Evolutionary conservation across 2,113 vertebrate species (phyloP).

Genomic region (Indicator indicator): DNA sequence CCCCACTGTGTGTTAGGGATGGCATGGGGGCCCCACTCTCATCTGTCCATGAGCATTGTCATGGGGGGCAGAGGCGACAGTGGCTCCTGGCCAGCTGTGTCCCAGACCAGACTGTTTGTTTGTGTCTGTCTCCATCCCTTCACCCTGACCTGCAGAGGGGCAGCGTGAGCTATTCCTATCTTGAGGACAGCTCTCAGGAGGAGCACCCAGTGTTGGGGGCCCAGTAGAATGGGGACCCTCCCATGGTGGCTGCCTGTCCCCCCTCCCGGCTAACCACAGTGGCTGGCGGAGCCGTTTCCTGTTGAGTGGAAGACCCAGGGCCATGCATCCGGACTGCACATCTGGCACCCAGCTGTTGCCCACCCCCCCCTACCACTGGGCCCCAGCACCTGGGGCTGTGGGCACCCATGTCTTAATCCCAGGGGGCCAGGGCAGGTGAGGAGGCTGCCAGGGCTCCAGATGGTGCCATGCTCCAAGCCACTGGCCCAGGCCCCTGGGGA

Average conservation of each 20-base stretch:
- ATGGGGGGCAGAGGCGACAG: neutral
- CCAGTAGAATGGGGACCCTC: neutral
- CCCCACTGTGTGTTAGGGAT: accelerated
- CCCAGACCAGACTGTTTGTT: neutral
- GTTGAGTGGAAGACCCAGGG: neutral
- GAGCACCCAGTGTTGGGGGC: neutral
- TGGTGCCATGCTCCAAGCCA: neutral
- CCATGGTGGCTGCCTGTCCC: neutral
- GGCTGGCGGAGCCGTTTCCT: slow-evolving; percentile 11
- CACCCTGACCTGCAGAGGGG: neutral
- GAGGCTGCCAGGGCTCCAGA: slow-evolving; percentile 32
- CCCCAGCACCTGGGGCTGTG: neutral
- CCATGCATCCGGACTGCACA: neutral
- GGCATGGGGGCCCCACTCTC: accelerated
- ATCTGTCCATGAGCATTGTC: accelerated
- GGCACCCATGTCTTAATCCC: neutral
- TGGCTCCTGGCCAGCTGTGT: neutral
- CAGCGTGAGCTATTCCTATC: neutral
- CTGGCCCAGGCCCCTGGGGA: neutral
- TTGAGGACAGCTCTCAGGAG: accelerated
- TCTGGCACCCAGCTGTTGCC: slow-evolving; percentile 47
- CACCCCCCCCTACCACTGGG: neutral
- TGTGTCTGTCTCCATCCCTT: neutral
- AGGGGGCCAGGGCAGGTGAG: accelerated
- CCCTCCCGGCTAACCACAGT: accelerated